phyloP scores from a whole-genome alignment of 2,888 invertebrate species.

The Polymixis lichenea region DNA sequence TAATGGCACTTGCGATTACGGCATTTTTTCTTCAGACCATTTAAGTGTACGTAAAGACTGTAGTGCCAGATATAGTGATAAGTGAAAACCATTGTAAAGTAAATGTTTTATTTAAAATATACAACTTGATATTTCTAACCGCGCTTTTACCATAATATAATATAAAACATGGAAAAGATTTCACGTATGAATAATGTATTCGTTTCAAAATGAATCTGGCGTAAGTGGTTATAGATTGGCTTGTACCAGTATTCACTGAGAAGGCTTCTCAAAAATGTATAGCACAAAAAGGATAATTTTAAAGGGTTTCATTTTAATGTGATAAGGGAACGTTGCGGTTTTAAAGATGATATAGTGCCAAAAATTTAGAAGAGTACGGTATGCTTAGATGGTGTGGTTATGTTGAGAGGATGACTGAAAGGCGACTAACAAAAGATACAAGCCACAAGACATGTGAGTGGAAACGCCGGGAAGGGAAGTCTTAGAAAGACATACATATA shows the following conservation, averaged over 20 bases:
- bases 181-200: slow-evolving; percentile 62
- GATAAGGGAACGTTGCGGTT: neutral
- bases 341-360: neutral
- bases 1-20: neutral
- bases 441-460: too few relatives aligned
- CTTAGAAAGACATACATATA: neutral
- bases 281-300: neutral
- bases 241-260: slow-evolving; percentile 13
- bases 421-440: neutral
- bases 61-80: neutral
- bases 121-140: neutral
- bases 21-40: neutral
- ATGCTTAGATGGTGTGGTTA: neutral
- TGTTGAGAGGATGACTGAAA: neutral
- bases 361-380: neutral
- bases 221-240: slow-evolving; percentile 27
- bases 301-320: neutral
- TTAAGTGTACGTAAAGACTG: neutral
- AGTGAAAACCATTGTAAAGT: neutral
- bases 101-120: slow-evolving; percentile 6
- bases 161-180: slow-evolving; percentile 40
- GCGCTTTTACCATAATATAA: neutral
- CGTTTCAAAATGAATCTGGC: slow-evolving; percentile 39
- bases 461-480: neutral
- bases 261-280: neutral